A percentile compares a stretch with the other conserved stretches of the same genome.
Evolutionary conservation across 2,797 vertebrate genomes (phyloP).

Genomic region (Sebastes minor): DNA sequence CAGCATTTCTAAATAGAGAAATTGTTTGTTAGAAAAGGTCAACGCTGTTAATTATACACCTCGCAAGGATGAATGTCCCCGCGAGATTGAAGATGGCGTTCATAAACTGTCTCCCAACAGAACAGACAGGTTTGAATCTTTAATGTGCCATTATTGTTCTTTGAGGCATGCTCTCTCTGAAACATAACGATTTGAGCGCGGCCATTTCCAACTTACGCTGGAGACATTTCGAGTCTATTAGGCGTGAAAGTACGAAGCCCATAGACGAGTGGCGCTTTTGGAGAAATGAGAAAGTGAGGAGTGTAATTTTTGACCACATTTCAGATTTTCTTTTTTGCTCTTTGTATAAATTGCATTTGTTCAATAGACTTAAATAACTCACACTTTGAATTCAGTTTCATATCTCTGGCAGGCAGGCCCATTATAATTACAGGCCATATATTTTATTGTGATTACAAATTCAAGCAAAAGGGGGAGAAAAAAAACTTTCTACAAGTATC

Average conservation of each 20-base stretch:
- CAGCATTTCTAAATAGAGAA: conserved; percentile 62
- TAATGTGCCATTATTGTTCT: conserved; percentile 60
- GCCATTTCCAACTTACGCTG: conserved; percentile 44
- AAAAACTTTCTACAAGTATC: conserved; percentile 34
- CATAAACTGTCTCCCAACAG: conserved; percentile 52
- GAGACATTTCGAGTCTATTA: conserved; percentile 60
- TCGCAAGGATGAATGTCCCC: conserved; percentile 55
- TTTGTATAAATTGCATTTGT: conserved; percentile 74
- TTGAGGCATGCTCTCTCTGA: conserved; percentile 53
- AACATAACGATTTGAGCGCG: conserved; percentile 32
- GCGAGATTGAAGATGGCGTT: conserved; percentile 47
- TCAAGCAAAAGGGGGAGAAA: conserved; percentile 24
- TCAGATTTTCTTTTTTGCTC: conserved; percentile 53
- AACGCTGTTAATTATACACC: conserved; percentile 72
- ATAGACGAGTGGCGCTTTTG: conserved; percentile 50
- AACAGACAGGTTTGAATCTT: conserved; percentile 60
- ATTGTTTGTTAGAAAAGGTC: conserved; percentile 67
- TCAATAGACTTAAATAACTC: conserved; percentile 77
- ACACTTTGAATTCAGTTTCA: conserved; percentile 69
- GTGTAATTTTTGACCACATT: conserved; percentile 67
- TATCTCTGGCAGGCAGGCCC: conserved; percentile 75
- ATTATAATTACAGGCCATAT: conserved; percentile 74
- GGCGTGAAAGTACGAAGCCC: conserved; percentile 43
- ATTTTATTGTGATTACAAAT: conserved; percentile 80
- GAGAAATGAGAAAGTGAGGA: conserved; percentile 53